Conservation (phyloP, 2,888 invertebrate species). For the Drosophila pullipes region DNA sequence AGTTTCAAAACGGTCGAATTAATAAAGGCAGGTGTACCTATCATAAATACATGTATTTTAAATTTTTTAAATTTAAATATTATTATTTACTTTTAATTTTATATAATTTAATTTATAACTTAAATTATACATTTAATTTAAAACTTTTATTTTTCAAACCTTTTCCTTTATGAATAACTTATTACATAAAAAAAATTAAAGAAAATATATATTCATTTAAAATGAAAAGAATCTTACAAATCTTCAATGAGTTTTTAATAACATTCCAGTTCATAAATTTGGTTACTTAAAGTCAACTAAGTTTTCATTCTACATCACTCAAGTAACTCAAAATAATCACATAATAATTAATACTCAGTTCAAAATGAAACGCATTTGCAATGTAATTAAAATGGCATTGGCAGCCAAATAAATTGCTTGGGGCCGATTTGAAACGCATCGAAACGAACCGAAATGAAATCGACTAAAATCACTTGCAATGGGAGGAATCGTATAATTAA, state of each 20-base stretch:
- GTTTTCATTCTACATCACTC: not conserved
- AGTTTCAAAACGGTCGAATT: accelerated
- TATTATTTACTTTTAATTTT: not conserved
- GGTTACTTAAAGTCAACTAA: not conserved
- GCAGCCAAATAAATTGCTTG: conserved; percentile 28
- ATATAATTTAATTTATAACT: not conserved
- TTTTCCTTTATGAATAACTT: not conserved
- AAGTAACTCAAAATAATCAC: conserved; percentile 31
- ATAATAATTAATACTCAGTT: conserved; percentile 31
- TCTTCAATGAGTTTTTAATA: not conserved
- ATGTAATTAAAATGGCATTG: conserved; percentile 46
- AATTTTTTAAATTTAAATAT: not conserved
- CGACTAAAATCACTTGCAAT: conserved; percentile 53
- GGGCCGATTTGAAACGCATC: conserved; percentile 13
- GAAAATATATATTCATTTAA: not conserved
- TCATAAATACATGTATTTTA: too few species aligned
- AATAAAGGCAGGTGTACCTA: too few species aligned
- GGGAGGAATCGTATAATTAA: conserved; percentile 57
- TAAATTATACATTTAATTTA: not conserved
- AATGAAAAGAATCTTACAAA: not conserved
- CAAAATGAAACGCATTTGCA: conserved; percentile 24
- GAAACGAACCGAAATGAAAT: conserved; percentile 23
- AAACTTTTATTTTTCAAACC: not conserved
- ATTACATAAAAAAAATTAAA: not conserved
- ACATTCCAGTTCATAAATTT: not conserved